Conservation (phyloP, 2,113 vertebrate species). For the Apteryx mantelli region DNA sequence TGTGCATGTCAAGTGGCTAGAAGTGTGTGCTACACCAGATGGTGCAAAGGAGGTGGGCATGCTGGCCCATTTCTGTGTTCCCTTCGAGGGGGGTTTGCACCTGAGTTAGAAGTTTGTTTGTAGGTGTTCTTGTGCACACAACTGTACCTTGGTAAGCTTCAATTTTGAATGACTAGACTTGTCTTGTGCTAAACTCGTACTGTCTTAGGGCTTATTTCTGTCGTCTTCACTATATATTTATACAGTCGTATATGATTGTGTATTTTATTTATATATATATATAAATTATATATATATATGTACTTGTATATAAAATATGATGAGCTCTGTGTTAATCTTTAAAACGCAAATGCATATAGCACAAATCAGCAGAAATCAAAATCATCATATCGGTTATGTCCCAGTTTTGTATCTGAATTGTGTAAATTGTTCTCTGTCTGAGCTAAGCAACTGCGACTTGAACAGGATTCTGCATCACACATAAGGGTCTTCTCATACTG, state of each 20-base stretch:
- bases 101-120: neutral
- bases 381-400: neutral
- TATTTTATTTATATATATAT: neutral
- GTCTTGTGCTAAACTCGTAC: neutral
- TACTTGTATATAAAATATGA: neutral
- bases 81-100: neutral
- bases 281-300: neutral
- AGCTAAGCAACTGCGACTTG: neutral
- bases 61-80: neutral
- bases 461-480: neutral
- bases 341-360: neutral
- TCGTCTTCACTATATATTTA: fast-evolving
- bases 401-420: neutral
- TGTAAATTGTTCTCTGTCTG: neutral
- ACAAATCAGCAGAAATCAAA: neutral
- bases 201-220: neutral
- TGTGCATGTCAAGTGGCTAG: neutral
- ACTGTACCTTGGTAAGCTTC: neutral
- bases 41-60: neutral
- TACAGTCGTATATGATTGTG: fast-evolving
- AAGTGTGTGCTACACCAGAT: neutral
- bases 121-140: neutral
- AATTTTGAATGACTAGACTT: neutral
- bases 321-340: neutral
- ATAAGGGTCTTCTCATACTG: fast-evolving